phyloP scores from a whole-genome alignment of 1,140 invertebrate genomes.

The Notospermus geniculatus region DNA sequence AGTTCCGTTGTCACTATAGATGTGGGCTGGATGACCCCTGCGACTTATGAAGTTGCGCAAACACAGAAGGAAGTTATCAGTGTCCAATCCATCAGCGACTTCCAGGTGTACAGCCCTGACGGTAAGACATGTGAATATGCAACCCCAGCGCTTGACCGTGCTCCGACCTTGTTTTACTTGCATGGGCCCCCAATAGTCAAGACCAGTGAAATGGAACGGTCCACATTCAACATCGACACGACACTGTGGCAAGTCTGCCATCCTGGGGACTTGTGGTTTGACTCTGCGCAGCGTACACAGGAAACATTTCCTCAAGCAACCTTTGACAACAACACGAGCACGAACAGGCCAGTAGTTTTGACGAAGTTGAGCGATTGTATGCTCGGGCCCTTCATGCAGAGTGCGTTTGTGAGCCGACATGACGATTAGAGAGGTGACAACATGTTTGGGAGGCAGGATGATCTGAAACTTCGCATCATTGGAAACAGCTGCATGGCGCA shows the following conservation, averaged over 20 bases:
- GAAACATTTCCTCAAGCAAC: background rate
- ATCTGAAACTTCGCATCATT: slow-evolving; percentile 1
- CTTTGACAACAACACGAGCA: slow-evolving; percentile 1
- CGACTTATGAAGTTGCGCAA: slow-evolving; percentile 8
- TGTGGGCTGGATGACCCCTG: slow-evolving; percentile 14
- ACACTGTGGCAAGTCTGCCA: background rate
- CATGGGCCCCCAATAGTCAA: slow-evolving; percentile 9
- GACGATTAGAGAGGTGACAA: background rate
- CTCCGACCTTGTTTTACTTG: slow-evolving; percentile 1
- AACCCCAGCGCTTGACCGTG: slow-evolving; percentile 11
- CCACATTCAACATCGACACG: background rate
- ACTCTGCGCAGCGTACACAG: background rate
- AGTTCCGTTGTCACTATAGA: no score
- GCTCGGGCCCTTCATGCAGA: background rate
- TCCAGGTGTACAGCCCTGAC: slow-evolving; percentile 20
- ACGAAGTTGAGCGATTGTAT: background rate
- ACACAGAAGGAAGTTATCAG: slow-evolving; percentile 10
- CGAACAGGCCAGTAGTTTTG: slow-evolving; percentile 4
- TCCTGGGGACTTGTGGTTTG: background rate
- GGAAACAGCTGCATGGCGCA: background rate
- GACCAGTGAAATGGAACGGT: slow-evolving; percentile 15
- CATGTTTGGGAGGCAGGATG: background rate
- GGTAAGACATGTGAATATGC: slow-evolving; percentile 19
- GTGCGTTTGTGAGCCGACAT: background rate
- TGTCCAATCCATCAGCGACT: slow-evolving; percentile 11